Evolutionary conservation across 2,113 vertebrate genomes (phyloP).

Genomic region (Fukomys damarensis): DNA sequence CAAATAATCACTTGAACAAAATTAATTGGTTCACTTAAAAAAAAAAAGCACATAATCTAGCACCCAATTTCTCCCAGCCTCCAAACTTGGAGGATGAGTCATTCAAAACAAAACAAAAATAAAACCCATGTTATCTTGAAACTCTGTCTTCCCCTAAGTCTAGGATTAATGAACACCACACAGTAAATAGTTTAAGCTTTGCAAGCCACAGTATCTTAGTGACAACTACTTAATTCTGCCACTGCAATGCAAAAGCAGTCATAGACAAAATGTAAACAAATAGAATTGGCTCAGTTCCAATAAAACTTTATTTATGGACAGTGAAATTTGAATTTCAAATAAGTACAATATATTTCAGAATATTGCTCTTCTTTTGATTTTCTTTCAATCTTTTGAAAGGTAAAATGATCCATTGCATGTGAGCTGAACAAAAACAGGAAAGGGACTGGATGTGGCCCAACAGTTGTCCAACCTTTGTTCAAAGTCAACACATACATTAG

Average conservation of each 20-base stretch:
- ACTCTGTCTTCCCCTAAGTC: neutral
- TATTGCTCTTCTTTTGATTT: slow-evolving; percentile 61
- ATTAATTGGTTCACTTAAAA: slow-evolving; percentile 37
- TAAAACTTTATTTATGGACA: slow-evolving; percentile 63
- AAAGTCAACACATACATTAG: neutral
- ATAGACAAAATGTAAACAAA: slow-evolving; percentile 63
- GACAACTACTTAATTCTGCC: neutral
- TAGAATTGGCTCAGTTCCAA: slow-evolving; percentile 45
- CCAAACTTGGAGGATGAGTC: slow-evolving; percentile 23
- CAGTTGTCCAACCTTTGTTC: neutral
- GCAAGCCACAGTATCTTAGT: neutral
- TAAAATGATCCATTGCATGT: slow-evolving; percentile 19
- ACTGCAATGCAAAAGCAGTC: slow-evolving; percentile 13
- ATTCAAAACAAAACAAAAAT: slow-evolving; percentile 45
- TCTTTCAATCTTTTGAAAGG: neutral
- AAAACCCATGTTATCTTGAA: slow-evolving; percentile 35
- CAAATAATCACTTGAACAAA: slow-evolving; percentile 59
- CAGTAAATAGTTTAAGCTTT: neutral
- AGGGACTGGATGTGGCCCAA: neutral
- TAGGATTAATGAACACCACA: neutral
- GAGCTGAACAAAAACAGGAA: neutral
- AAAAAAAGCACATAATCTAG: neutral
- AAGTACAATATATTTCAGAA: slow-evolving; percentile 50
- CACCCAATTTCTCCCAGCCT: slow-evolving; percentile 29
- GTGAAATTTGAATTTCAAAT: slow-evolving; percentile 68